Base-by-base conservation (phyloP, 2,888 invertebrate species). In the Oscheius sp. region DNA sequence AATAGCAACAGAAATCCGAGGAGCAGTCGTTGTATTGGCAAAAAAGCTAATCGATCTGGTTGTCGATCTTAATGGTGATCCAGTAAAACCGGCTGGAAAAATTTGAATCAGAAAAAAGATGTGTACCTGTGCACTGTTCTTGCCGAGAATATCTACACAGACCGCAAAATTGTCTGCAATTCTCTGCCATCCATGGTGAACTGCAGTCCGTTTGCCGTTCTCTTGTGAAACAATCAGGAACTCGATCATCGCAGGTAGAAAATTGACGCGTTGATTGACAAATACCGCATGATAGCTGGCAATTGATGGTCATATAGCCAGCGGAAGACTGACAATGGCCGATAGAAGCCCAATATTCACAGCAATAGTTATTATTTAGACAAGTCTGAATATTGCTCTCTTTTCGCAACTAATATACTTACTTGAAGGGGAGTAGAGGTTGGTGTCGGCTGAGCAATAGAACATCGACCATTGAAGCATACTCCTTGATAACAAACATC, bases 341-440 rank as follows among this genome's bases (percentile, higher is more conserved):
- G 36, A 36, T 36, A 9, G 36, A 36, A 36, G 8, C 14, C 36
- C 36, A 36, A 36, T 36, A 67, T 17, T 72, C 71, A 66, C 82
- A 82, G 56, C 82, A 82, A 67, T 78, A 71, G 66, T 82, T 77
- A 65, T 80, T 81, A 64, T 82, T 82, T 73, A 71, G 81, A 67
- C 82, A 82, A 36, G n/a, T n/a, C n/a, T n/a, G n/a, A n/a, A n/a
- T n/a, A n/a, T n/a, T n/a, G n/a, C n/a, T 14, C 36, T 36, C 8
- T 36, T 14, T 14, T 36, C 12, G 36, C 12, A 36, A 12, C 12
- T 14, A 12, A n/a, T n/a, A n/a, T n/a, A n/a, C n/a, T n/a, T n/a
- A n/a, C n/a, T n/a, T 9, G 45, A 17, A 20, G 4, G 47, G 12
- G 24, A 36, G 22, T 47, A n/a, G 24, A 14, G 14, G 47, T 47